Base-by-base conservation (phyloP, 2,888 invertebrate genomes). In the Diarsia brunnea region DNA sequence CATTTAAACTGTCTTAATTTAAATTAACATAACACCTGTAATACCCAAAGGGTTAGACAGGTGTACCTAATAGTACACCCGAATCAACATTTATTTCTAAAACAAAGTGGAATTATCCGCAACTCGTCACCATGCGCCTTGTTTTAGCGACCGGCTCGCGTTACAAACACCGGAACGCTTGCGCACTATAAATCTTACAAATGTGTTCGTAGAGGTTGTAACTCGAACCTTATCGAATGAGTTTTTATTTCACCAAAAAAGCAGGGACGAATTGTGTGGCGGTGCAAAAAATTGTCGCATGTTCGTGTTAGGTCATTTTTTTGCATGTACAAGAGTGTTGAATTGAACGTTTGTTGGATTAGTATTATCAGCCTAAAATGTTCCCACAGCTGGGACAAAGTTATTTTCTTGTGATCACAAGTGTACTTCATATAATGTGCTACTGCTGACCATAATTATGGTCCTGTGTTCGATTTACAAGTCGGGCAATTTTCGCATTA, bases 161-260 rank as follows among this genome's bases (percentile, higher is more conserved):
- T 88, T 87, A 49, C 85, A 66, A 51, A 60, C 71, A 74, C 74
- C 84, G 82, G 66, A 80, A 61, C 78, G 69, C 63, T 47, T 31
- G 78, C 69, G 63, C 64, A 69, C 76, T 24, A 85, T 84, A 88
- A 87, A 85, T 85, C 85, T 84, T 80, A 67, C 71, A 81, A 81
- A 85, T 73, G 77, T 81, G 71, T 75, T 81, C 77, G n/a, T 65
- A 83, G 74, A 73, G 70, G 73, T 78, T 71, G 87, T 69, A 88
- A 87, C 76, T 43, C 11, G 80, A 85, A 66, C 82, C 79, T 74
- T 75, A 79, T 79, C 86, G 79, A 84, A 77, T 61, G 73, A 58
- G 58, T 71, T 65, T 81, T 79, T 80, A 77, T 83, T 87, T 72
- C 69, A 61, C 63, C 60, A 79, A 81, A 82, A 80, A 82, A 75